Evolutionary conservation across 2,888 invertebrate species (phyloP), one percentile per base, ranked within the genome.

Genomic region (Scaptomyza flava): DNA sequence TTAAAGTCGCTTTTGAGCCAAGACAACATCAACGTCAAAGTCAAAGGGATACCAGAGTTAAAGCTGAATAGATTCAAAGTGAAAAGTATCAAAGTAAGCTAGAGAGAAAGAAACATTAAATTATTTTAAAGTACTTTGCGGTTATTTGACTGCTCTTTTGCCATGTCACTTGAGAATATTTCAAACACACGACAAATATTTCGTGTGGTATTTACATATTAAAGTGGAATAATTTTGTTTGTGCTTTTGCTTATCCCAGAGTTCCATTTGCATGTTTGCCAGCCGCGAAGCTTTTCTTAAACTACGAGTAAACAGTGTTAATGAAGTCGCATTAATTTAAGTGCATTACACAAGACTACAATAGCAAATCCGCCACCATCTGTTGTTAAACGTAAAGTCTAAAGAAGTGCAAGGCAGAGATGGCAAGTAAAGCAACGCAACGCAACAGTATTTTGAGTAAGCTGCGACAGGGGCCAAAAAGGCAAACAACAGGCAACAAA

Each of bases 291-390:
- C 43, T 60, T 74, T 60, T 46, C 59, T 62, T 54, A 51, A 72
- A 62, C 69, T 62, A 56, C 72, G 70, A 69, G 87, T 85, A 87
- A 87, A 87, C 79, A 87, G 79, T 82, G 87, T 85, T 87, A 85
- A 85, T 85, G 85, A 85, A 85, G 84, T 85, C 82, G 82, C 84
- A 85, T 85, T 85, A 80, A 82, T 85, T 85, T 85, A 73, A 80
- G 87, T 82, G 79, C 79, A 80, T 81, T 81, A 79, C 66, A 56
- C 73, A 76, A 60, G 69, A 67, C 79, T 72, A 75, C 64, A 66
- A 73, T 43, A 43, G 69, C 47, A 51, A 57, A 33, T 27, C 59
- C 42, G 31, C 56, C 69, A 43, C 52, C 56, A 61, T 66, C 46
- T 43, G 61, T 45, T 48, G 41, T 45, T 9, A 9, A 41, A 43